phyloP scores from a whole-genome alignment of 2,797 vertebrate species.

The Lutjanus campechanus region DNA sequence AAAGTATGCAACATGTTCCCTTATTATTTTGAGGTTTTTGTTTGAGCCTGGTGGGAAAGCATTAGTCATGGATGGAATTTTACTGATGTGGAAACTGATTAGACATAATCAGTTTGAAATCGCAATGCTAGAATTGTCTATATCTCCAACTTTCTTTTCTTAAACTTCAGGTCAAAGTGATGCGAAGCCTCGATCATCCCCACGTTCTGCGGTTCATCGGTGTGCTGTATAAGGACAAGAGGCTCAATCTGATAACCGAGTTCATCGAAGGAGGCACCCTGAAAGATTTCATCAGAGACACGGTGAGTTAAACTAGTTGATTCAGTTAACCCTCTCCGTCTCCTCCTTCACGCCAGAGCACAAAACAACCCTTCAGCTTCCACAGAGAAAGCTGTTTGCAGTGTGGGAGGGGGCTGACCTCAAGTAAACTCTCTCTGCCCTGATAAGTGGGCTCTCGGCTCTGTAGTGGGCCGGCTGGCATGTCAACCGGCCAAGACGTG shows the following conservation, averaged over 20 bases:
- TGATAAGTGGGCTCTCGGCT: conserved; percentile 41
- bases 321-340: conserved; percentile 24
- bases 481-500: conserved; percentile 43
- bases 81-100: conserved; percentile 18
- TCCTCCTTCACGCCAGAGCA: conserved; percentile 25
- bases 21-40: conserved; percentile 38
- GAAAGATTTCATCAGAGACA: conserved; percentile 93
- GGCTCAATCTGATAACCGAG: conserved; percentile 93
- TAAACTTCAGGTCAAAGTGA: conserved; percentile 92
- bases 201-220: conserved; percentile 96
- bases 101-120: conserved; percentile 22
- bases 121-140: conserved; percentile 13
- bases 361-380: conserved; percentile 35
- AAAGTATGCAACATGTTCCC: conserved; percentile 25
- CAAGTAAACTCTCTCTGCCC: conserved; percentile 69
- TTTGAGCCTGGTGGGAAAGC: conserved; percentile 18
- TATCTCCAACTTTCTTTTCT: conserved; percentile 9
- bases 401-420: conserved; percentile 62
- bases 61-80: conserved; percentile 8
- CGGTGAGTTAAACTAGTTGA: conserved; percentile 80
- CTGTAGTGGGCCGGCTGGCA: conserved; percentile 50
- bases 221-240: conserved; percentile 96
- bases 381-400: conserved; percentile 31
- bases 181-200: conserved; percentile 94
- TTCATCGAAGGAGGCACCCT: conserved; percentile 95